These are phyloP conservation scores for Arrhamphus sclerolepis DNA, from an alignment of 2,797 vertebrate genomes.

Conservation along the genomic window DNA sequence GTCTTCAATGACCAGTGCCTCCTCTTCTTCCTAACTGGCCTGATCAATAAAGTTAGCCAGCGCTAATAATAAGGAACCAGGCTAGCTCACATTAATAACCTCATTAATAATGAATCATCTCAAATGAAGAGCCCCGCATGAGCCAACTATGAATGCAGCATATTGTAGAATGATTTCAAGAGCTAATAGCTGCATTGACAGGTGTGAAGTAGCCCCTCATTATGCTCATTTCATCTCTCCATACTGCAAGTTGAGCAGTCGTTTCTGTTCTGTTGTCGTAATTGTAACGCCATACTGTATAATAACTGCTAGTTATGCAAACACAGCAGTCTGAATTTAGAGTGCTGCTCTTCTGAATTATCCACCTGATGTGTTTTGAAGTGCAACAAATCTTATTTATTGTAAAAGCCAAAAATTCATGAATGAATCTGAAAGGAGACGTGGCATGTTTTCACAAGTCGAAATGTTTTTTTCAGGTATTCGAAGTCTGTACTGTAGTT, in stretches of 20 bases:
- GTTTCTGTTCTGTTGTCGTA: slow-evolving; percentile 27
- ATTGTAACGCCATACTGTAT: slow-evolving; percentile 24
- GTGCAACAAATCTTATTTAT: slow-evolving; percentile 44
- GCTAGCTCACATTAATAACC: slow-evolving; percentile 64
- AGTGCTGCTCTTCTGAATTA: slow-evolving; percentile 11
- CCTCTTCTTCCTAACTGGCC: slow-evolving; percentile 40
- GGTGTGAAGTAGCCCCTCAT: slow-evolving; percentile 47
- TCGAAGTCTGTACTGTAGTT: no score
- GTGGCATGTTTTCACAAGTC: background rate
- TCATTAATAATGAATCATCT: slow-evolving; percentile 77
- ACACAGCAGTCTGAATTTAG: slow-evolving; percentile 61
- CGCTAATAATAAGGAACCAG: slow-evolving; percentile 40
- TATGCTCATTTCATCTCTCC: slow-evolving; percentile 14
- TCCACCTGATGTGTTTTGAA: slow-evolving; percentile 43
- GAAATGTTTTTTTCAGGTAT: no score
- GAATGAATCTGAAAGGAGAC: slow-evolving; percentile 33
- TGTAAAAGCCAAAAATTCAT: slow-evolving; percentile 36
- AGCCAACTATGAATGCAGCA: slow-evolving; percentile 61
- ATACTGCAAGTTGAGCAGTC: slow-evolving; percentile 34
- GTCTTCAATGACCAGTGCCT: slow-evolving; percentile 50
- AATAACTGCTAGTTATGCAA: slow-evolving; percentile 42
- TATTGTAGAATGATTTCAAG: slow-evolving; percentile 52
- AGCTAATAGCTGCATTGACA: slow-evolving; percentile 49
- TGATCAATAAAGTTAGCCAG: slow-evolving; percentile 67
- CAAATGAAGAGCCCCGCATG: slow-evolving; percentile 45